Evolutionary conservation across 2,797 vertebrate genomes (phyloP).

Genomic region (Spatula clypeata): DNA sequence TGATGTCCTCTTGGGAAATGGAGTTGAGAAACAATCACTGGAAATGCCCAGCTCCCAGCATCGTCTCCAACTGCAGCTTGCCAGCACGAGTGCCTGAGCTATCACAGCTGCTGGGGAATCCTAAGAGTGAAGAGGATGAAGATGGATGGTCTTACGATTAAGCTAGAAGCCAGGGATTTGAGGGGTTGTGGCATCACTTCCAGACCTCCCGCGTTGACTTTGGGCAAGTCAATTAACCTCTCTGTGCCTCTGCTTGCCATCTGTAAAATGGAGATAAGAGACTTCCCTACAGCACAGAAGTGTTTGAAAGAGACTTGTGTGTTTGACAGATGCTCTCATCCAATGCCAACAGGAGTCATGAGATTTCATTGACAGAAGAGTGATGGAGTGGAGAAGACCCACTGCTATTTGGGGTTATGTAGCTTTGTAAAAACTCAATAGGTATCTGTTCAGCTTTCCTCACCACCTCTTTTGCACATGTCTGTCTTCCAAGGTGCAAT

Average conservation of each 20-base stretch:
- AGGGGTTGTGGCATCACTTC: neutral
- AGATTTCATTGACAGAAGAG: constrained; percentile 61
- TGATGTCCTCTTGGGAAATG: neutral
- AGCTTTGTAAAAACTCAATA: constrained; percentile 68
- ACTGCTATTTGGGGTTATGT: constrained; percentile 37
- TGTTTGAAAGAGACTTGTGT: neutral
- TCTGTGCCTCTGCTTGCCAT: constrained; percentile 43
- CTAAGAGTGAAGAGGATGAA: constrained; percentile 17
- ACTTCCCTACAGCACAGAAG: constrained; percentile 7
- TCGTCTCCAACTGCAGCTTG: neutral
- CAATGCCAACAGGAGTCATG: constrained; percentile 37
- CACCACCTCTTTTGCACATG: neutral
- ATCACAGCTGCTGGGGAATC: neutral
- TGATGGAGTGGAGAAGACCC: constrained; percentile 67
- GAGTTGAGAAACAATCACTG: neutral
- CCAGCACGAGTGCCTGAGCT: neutral
- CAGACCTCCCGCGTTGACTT: constrained; percentile 56
- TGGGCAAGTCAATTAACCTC: constrained; percentile 74
- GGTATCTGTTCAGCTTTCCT: constrained; percentile 35
- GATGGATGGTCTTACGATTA: constrained; percentile 64
- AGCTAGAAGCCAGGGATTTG: constrained; percentile 39
- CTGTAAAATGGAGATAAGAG: constrained; percentile 72
- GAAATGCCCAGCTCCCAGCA: neutral
- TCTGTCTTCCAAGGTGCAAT: neutral
- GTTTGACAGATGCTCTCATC: constrained; percentile 63